Base-by-base conservation (phyloP, 2,888 invertebrate species). In the Hirtodrosophila histrioides region DNA sequence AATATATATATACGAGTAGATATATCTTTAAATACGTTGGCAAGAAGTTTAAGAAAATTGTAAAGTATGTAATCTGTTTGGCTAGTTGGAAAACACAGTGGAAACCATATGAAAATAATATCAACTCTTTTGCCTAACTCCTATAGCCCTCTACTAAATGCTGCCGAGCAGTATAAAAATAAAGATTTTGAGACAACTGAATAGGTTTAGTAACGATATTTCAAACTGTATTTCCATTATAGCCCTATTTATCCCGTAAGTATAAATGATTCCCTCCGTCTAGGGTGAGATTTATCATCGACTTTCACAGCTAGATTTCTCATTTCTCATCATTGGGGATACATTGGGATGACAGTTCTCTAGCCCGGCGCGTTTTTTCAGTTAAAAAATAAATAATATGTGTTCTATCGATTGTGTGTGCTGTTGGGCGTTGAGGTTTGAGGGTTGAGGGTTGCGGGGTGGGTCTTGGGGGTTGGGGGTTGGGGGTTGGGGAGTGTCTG, bases 381-480 rank as follows among this genome's bases (percentile, higher is more conserved):
- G 37, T 68, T 45, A 56, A 49, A 45, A 60, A 41, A 44, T 27
- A 41, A 41, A 33, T 35, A 40, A 36, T 35, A 41, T 62, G 55
- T 68, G 54, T 56, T 56, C 39, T 77, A 78, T 79, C 58, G 66
- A 67, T 77, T 67, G 43, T 43, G 54, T 49, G 44, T 43, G 64
- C n/a, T n/a, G 31, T 10, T 37, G 11, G 27, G 27, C 27, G 27
- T 5, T 27, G 27, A 3, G 27, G 6, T 1, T 6, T 17, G 23
- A 50, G 17, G 11, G 35, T 9, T 36, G n/a, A 2, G 17, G 17
- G 31, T 10, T 37, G 11, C 2, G 27, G 5, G 1, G 0, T 27
- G 27, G 27, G 27, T n/a, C n/a, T n/a, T n/a, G n/a, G 17, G 17
- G 17, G 31, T 10, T 37, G 11, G 27, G 27, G 5, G 1, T 5